A percentile compares a stretch with the other conserved stretches of the same genome.
Evolutionary conservation across 2,888 invertebrate species (phyloP).

Genomic region (Heteromurus nitidus): DNA sequence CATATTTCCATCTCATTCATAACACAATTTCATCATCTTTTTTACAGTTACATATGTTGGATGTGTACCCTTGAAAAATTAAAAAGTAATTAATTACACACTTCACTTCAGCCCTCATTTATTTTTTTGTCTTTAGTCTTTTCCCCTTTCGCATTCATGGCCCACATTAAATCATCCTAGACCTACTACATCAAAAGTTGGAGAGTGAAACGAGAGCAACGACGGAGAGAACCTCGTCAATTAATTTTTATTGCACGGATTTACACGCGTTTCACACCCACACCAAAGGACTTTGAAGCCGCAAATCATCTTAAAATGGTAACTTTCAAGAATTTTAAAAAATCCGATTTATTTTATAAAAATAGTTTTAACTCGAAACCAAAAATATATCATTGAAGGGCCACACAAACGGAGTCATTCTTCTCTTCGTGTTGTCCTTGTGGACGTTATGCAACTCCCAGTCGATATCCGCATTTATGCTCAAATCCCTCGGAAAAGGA

Average conservation of each 20-base stretch:
- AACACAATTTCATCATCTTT: neutral
- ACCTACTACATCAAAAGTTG: constrained; percentile 37
- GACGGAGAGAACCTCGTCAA: neutral
- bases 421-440: neutral
- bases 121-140: too few relatives aligned
- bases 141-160: neutral
- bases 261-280: neutral
- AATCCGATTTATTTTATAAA: neutral
- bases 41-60: neutral
- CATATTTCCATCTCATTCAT: neutral
- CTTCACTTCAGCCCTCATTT: too few relatives aligned
- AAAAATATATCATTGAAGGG: neutral
- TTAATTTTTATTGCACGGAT: constrained; percentile 11
- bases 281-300: neutral
- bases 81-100: constrained; percentile 57
- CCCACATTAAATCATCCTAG: constrained; percentile 53
- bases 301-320: constrained; percentile 27
- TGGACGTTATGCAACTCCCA: neutral
- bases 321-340: constrained; percentile 1
- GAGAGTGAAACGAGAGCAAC: neutral
- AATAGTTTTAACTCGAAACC: too few relatives aligned
- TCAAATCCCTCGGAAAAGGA: constrained; percentile 38
- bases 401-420: neutral
- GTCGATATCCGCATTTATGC: constrained; percentile 32
- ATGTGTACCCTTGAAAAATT: constrained; percentile 60